Base-by-base conservation (phyloP, 2,797 vertebrate genomes). In the Pangasius mekongensis region DNA sequence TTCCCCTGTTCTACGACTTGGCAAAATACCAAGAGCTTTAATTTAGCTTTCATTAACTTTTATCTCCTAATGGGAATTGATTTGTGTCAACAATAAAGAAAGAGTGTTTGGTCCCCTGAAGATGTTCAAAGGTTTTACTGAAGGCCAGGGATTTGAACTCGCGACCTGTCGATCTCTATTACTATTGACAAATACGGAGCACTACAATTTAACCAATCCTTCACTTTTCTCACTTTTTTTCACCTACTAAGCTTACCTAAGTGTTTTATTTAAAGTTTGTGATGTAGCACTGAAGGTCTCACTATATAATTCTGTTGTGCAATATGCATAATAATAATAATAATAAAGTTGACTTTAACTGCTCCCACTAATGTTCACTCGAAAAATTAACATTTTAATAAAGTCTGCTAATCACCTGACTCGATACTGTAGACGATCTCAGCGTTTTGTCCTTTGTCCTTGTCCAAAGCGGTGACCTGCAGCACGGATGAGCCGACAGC, bases 361-460 rank as follows among this genome's bases (percentile, higher is more conserved):
- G 8, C 18, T 80, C 24, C 24, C 10, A 13, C 0, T 27, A 49
- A 49, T 47, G 39, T 43, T 73, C 11, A 27, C 3, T n/a, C 27
- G 3, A 4, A 73, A 76, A n/a, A 24, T 71, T 0, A 18, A 8
- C 67, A 71, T 39, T 71, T 39, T 39, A 71, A 71, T 71, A 5
- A 30, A 20, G 33, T 13, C 8, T 80, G 36, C 30, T 58, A 58
- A 80, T 71, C 96, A 99, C 99, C 99, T 95, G 99, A 99, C 92
- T 99, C 98, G 1, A 99, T 97, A 64, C 96, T 97, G 94, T 99
- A 99, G 10, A 95, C 67, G 56, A 99, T 93, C 93, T 99, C 97
- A 2, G 98, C 98, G 54, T 99, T 99, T 81, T 92, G 91, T n/a
- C 97, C 98, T 93, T 97, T 98, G 95, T 99, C 99, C 94, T 97